Percentiles rank a stretch among this genome's conserved stretches.
These are phyloP conservation scores for Polypterus bichir DNA, from an alignment of 2,113 vertebrate genomes.

Conservation along the genomic window DNA sequence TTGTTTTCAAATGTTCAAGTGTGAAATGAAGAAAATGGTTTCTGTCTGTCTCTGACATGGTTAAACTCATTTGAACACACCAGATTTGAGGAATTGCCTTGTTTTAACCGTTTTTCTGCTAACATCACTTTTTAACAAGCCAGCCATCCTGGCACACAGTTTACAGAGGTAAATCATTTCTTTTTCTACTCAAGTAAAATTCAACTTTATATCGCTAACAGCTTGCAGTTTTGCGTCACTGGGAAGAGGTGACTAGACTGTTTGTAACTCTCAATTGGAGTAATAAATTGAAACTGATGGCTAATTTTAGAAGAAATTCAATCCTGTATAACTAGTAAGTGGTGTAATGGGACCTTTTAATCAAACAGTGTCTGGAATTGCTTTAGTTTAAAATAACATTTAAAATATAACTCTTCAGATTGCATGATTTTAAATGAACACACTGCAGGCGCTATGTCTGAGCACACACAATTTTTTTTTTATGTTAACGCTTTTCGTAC, in stretches of 20 bases:
- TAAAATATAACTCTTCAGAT: conserved; percentile 24
- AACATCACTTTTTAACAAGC: too few species aligned
- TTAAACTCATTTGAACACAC: too few species aligned
- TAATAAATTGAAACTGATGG: conserved; percentile 48
- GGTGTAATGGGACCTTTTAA: conserved; percentile 44
- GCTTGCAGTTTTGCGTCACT: conserved; percentile 22
- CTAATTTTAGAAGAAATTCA: conserved; percentile 56
- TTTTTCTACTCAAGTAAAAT: conserved; percentile 33
- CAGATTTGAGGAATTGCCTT: too few species aligned
- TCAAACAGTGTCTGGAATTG: conserved; percentile 39
- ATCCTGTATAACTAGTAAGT: conserved; percentile 50
- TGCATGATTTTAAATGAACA: conserved; percentile 7
- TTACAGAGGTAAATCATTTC: too few species aligned
- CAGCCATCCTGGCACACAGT: too few species aligned
- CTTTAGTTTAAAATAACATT: conserved; percentile 35
- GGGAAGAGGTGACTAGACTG: conserved; percentile 29
- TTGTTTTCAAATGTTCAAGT: too few species aligned
- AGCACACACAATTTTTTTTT: too few species aligned
- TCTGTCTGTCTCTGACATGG: too few species aligned
- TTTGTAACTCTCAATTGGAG: conserved; percentile 40
- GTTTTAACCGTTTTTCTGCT: too few species aligned
- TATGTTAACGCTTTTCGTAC: too few species aligned
- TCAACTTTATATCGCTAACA: conserved; percentile 36
- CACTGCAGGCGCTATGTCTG: too few species aligned
- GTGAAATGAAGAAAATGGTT: too few species aligned